These are phyloP conservation scores for Drymodes brunneopygia DNA, from an alignment of 2,113 vertebrate genomes.

Conservation along the genomic window DNA sequence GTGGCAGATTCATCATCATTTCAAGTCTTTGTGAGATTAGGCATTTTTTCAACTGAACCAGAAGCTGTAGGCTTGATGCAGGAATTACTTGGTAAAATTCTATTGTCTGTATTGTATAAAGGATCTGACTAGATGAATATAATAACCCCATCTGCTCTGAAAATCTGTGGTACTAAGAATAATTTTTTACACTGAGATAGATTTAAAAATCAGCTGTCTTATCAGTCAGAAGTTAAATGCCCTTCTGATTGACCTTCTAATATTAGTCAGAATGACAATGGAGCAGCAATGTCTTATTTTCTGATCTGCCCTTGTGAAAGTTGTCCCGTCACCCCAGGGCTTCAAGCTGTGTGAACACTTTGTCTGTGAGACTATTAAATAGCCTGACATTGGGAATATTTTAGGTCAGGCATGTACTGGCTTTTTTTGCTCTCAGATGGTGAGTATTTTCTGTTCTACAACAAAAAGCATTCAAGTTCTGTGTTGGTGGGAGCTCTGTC, in stretches of 20 bases:
- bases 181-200: not conserved
- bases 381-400: not conserved
- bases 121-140: constrained; percentile 40
- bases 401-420: not conserved
- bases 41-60: constrained; percentile 32
- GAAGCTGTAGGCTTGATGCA: constrained; percentile 48
- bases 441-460: not conserved
- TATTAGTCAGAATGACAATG: constrained; percentile 8
- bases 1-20: constrained; percentile 36
- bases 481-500: not conserved
- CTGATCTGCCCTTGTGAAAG: not conserved
- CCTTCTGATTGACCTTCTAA: constrained; percentile 30
- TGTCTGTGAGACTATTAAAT: not conserved
- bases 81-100: constrained; percentile 37
- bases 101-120: constrained; percentile 38
- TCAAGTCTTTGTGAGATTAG: constrained; percentile 25
- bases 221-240: constrained; percentile 19
- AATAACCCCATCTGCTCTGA: constrained; percentile 33
- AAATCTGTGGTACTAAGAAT: not conserved
- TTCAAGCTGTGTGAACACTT: not conserved
- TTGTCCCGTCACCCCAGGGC: not conserved
- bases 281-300: not conserved
- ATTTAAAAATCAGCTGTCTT: constrained; percentile 1
- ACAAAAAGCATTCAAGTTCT: not conserved
- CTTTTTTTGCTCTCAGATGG: not conserved